Base-by-base conservation (phyloP, 1,140 invertebrate genomes). In the Drosophila lacteicornis region DNA sequence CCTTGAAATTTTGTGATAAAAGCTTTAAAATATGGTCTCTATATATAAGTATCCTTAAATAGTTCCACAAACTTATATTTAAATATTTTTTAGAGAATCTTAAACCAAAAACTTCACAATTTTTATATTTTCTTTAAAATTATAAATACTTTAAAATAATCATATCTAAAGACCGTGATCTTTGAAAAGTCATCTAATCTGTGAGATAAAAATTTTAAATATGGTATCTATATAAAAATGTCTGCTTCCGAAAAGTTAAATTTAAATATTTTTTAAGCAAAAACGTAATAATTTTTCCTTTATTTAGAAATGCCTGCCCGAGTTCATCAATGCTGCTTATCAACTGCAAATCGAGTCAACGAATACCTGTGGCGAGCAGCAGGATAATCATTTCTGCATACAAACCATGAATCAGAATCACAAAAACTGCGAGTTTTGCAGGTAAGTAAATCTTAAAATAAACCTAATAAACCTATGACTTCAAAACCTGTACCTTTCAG, bases 301-400 rank as follows among this genome's bases (percentile, higher is more conserved):
- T 3, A 11, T 63, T n/a, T 94, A 98, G 96, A 95, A 97, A 94
- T 99, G 99, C 93, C 96, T 98, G 78, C 98, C 99, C 0, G 97
- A 97, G 67, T 99, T 99, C 92, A 97, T 98, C 88, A 99, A 99
- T 93, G 98, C 98, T 3, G 99, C 98, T 2, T 99, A 96, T 93
- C 96, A 96, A 77, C 93, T 97, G 5, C 93, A 94, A 46, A 97
- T 99, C 87, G 97, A 99, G 71, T 96, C 97, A 3, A 99, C 98
- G 3, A 99, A 99, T 92, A 99, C 98, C 3, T 99, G 99, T 91
- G 99, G 98, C 8, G 95, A 96, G 56, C 94, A 95, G 49, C 95
- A 94, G 1, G 94, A 95, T 0, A 97, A 95, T 6, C 95, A 96
- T 86, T 99, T 96, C 93, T 99, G 99, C 92, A 95, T 97, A 36